Base-by-base conservation (phyloP, 1,140 invertebrate species). In the Tetramorium simillimum region DNA sequence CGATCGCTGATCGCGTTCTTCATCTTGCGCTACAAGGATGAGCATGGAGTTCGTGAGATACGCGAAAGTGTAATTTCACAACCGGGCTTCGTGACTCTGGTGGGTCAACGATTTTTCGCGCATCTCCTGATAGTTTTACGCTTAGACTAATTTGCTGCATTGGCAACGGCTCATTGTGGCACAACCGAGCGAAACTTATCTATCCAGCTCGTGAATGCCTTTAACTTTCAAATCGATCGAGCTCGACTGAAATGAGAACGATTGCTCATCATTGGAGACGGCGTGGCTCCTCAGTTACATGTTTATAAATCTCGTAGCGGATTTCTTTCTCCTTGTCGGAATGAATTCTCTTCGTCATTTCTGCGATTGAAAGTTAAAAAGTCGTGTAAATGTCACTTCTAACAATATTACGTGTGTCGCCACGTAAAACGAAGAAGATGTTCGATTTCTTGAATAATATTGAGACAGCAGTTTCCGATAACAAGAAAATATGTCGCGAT, bases 181-280 rank as follows among this genome's bases (percentile, higher is more conserved):
- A 77, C 73, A 60, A 77, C 56, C 40, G 37, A 77, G 58, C 75
- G 56, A 46, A 75, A 77, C 16, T 43, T 60, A 76, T 56, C 16
- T n/a, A 49, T 21, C 6, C 40, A 46, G 43, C 12, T 58, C 37
- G 37, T 24, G 53, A 53, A 37, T 5, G n/a, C 18, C 33, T 33
- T 33, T 43, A 60, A 40, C 21, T 73, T 53, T 53, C 28, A 53
- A 37, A 18, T 56, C 49, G 51, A 33, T 75, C 18, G 58, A 75
- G 72, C 33, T 75, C 24, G 7, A 12, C 49, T 21, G 40, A 70
- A 72, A 18, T 72, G 67, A 70, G 67, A 70, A 49, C 10, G 18
- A 73, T 73, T 73, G 70, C 49, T 73, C 28, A 56, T 51, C 46
- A 24, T 16, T 33, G 37, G 65, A 69, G 65, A 46, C 37, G 58